phyloP scores from a whole-genome alignment of 2,888 invertebrate genomes.

The Junonia oenone region DNA sequence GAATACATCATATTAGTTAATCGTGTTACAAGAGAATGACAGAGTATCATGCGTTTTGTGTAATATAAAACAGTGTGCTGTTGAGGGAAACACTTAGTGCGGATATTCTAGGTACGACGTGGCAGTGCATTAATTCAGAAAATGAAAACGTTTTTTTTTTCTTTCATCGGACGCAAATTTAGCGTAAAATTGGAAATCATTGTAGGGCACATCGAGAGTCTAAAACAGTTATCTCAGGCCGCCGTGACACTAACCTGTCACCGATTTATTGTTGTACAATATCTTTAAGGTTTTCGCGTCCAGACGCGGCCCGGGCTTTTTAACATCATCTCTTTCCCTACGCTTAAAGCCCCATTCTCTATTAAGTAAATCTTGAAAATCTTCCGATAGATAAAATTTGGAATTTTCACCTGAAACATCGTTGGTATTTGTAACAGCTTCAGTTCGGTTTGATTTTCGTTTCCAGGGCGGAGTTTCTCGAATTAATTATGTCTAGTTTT shows the following conservation, averaged over 20 bases:
- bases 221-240: slow-evolving; percentile 58
- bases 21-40: slow-evolving; percentile 38
- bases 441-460: slow-evolving; percentile 41
- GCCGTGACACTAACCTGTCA: slow-evolving; percentile 77
- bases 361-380: slow-evolving; percentile 81
- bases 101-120: slow-evolving; percentile 51
- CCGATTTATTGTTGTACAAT: slow-evolving; percentile 71
- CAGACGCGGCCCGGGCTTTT: slow-evolving; percentile 94
- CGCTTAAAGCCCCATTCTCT: slow-evolving; percentile 90
- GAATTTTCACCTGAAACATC: slow-evolving; percentile 78
- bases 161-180: slow-evolving; percentile 40
- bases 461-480: slow-evolving; percentile 39
- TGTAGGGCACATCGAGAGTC: slow-evolving; percentile 61
- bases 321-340: slow-evolving; percentile 93
- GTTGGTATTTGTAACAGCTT: slow-evolving; percentile 60
- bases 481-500: slow-evolving; percentile 9
- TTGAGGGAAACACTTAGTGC: slow-evolving; percentile 69
- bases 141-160: slow-evolving; percentile 43
- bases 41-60: slow-evolving; percentile 55
- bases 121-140: slow-evolving; percentile 53
- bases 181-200: slow-evolving; percentile 37
- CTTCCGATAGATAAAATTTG: slow-evolving; percentile 65
- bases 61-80: slow-evolving; percentile 54
- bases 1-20: slow-evolving; percentile 34
- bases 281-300: slow-evolving; percentile 82